These are phyloP conservation scores for Streptopelia turtur DNA, from an alignment of 2,797 vertebrate species.

Conservation along the genomic window DNA sequence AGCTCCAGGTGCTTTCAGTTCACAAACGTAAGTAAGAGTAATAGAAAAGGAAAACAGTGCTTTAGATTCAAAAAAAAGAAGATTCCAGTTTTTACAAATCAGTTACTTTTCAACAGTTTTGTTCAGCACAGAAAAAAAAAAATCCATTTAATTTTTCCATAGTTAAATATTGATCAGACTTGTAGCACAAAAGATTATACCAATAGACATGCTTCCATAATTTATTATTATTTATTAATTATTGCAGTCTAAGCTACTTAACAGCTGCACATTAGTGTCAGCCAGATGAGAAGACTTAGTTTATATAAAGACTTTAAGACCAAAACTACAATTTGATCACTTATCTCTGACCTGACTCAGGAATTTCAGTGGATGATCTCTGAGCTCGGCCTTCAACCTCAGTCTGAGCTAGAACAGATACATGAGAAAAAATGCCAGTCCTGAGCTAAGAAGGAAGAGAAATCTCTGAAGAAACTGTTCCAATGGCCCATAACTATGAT, in stretches of 20 bases:
- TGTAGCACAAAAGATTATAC: background rate
- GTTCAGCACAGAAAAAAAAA: background rate
- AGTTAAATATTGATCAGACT: background rate
- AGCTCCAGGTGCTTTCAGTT: background rate
- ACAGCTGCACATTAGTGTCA: background rate
- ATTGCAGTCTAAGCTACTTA: background rate
- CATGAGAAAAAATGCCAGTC: background rate
- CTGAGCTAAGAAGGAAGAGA: background rate
- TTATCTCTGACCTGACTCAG: background rate
- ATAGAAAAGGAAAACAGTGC: background rate
- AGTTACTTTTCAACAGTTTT: background rate
- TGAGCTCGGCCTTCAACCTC: background rate
- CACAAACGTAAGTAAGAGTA: background rate
- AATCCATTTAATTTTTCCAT: background rate
- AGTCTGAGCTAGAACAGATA: background rate
- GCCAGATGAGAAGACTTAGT: background rate
- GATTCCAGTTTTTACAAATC: background rate
- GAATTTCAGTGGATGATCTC: slow-evolving; percentile 1
- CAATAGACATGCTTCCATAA: background rate
- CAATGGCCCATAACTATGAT: background rate
- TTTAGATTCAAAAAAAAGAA: background rate
- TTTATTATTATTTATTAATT: background rate
- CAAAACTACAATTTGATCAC: background rate
- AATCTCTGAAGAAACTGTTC: background rate
- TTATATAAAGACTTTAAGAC: background rate